Evolutionary conservation across 2,113 vertebrate genomes (phyloP).

Genomic region (Megaceryle maxima): DNA sequence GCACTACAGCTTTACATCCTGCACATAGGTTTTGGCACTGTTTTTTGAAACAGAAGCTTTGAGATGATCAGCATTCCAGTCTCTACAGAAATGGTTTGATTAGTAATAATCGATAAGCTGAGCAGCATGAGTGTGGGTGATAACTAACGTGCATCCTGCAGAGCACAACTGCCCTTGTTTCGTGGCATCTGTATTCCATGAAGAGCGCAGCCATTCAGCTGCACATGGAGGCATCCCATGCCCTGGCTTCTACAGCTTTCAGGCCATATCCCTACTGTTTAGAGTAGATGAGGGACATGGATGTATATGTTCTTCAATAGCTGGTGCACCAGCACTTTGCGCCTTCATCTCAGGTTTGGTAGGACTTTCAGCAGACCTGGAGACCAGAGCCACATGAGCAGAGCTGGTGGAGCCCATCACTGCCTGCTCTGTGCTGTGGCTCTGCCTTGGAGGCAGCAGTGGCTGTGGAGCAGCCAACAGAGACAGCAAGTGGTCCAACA

Average conservation of each 20-base stretch:
- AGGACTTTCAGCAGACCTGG: background rate
- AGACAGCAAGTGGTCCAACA: background rate
- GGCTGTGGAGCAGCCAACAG: background rate
- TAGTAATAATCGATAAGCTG: background rate
- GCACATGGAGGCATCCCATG: rapidly evolving
- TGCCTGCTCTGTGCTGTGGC: background rate
- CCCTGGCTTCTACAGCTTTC: background rate
- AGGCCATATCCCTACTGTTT: background rate
- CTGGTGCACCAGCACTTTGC: background rate
- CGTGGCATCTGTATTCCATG: rapidly evolving
- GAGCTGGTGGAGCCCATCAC: background rate
- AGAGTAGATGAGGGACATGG: background rate
- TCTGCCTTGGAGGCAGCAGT: background rate
- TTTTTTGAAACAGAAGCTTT: background rate
- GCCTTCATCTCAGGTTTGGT: background rate
- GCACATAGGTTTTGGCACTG: background rate
- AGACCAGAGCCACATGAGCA: background rate
- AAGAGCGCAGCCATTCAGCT: background rate
- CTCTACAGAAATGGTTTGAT: background rate
- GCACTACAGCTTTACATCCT: conserved; percentile 35
- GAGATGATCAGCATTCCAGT: background rate
- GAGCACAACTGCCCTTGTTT: rapidly evolving
- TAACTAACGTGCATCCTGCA: rapidly evolving
- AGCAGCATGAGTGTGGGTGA: rapidly evolving
- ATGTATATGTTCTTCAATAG: rapidly evolving